Conservation (phyloP, 1,140 invertebrate genomes). For the Brachionus paranguensis region DNA sequence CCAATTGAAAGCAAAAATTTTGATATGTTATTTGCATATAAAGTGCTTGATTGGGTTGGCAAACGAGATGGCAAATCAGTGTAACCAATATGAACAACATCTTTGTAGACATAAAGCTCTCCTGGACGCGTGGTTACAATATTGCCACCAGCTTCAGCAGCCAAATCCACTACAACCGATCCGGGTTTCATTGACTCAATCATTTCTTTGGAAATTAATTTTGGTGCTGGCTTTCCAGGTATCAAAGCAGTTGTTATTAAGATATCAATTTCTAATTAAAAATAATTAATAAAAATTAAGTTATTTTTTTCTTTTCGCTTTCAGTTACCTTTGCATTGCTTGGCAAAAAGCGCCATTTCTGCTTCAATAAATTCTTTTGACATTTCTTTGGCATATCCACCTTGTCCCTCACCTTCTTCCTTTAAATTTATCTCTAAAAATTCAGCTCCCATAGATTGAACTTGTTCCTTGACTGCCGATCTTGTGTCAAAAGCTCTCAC, state of each 20-base stretch:
- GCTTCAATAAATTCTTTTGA: slow-evolving; percentile 78
- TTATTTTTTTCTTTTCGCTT: no score
- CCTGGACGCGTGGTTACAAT: slow-evolving; percentile 75
- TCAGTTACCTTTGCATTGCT: slow-evolving; percentile 63
- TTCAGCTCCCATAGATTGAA: slow-evolving; percentile 80
- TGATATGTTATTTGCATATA: slow-evolving; percentile 83
- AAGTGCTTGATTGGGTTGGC: slow-evolving; percentile 74
- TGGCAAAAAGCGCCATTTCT: slow-evolving; percentile 76
- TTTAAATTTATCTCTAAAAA: slow-evolving; percentile 71
- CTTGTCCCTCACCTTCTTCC: slow-evolving; percentile 67
- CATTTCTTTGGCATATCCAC: slow-evolving; percentile 79
- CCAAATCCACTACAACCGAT: slow-evolving; percentile 79
- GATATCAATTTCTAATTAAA: slow-evolving; percentile 62
- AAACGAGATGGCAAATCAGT: slow-evolving; percentile 76
- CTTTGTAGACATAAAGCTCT: slow-evolving; percentile 66
- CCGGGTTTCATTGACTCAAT: slow-evolving; percentile 78
- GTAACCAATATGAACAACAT: slow-evolving; percentile 76
- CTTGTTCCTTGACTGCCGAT: slow-evolving; percentile 77
- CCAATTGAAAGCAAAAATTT: slow-evolving; percentile 76
- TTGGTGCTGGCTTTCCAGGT: slow-evolving; percentile 76
- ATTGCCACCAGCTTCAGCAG: slow-evolving; percentile 81
- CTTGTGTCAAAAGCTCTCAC: slow-evolving; percentile 80
- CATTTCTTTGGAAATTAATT: slow-evolving; percentile 67
- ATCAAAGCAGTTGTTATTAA: slow-evolving; percentile 81
- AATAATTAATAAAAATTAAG: not conserved